These are phyloP conservation scores for Pseudochirops cupreus DNA, from an alignment of 2,797 vertebrate species.

Conservation along the genomic window DNA sequence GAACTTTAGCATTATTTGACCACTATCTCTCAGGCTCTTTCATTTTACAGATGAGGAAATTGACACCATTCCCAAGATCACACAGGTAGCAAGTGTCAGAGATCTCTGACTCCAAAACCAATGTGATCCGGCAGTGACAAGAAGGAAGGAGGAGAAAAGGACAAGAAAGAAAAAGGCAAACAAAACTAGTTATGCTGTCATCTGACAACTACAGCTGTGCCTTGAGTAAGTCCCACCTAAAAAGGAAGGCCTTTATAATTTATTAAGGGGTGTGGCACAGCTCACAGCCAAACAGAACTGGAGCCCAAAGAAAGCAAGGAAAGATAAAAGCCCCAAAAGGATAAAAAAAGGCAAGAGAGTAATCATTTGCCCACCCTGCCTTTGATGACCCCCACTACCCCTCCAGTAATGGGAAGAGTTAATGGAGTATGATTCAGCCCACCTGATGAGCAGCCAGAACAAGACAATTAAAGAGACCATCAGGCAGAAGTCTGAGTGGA, in stretches of 20 bases:
- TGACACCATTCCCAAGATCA: neutral
- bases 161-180: neutral
- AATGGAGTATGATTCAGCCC: neutral
- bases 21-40: neutral
- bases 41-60: neutral
- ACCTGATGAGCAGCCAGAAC: neutral
- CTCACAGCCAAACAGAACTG: neutral
- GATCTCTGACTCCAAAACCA: neutral
- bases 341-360: neutral
- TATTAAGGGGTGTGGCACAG: neutral
- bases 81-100: neutral
- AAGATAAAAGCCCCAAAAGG: neutral
- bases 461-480: neutral
- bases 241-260: neutral
- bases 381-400: neutral
- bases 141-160: neutral
- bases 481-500: neutral
- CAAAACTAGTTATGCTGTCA: neutral
- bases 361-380: neutral
- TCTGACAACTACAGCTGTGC: neutral
- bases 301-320: neutral
- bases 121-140: neutral
- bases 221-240: neutral
- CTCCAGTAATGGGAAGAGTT: neutral
- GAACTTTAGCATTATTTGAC: neutral